These are phyloP conservation scores for Clarias laeviceps DNA, from an alignment of 2,797 vertebrate species.

Conservation along the genomic window DNA sequence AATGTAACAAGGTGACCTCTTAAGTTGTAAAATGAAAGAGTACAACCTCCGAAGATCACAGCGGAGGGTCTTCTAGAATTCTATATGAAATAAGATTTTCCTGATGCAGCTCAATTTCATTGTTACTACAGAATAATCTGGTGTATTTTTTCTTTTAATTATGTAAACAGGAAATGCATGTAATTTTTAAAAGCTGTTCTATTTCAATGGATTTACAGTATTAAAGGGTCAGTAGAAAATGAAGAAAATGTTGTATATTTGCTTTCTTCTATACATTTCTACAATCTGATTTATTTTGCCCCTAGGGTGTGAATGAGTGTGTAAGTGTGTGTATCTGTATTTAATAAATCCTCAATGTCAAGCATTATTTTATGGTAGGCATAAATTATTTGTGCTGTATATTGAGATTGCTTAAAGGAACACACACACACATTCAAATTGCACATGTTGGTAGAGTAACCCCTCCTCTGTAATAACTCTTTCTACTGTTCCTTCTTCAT, in stretches of 20 bases:
- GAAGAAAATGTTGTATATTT: not conserved
- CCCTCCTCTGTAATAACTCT: too few species aligned
- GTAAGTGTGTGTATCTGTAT: not conserved
- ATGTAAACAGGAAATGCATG: not conserved
- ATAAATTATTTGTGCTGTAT: not conserved
- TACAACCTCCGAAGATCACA: not conserved
- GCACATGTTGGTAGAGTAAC: too few species aligned
- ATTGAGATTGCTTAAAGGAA: not conserved
- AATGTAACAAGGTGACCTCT: constrained; percentile 10
- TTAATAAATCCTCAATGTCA: not conserved
- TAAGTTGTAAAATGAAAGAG: not conserved
- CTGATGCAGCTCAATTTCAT: not conserved
- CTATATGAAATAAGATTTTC: not conserved
- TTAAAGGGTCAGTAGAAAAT: not conserved
- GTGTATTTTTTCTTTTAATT: not conserved
- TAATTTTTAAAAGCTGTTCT: not conserved
- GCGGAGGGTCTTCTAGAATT: too few species aligned
- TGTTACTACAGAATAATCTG: not conserved
- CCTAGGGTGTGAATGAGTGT: too few species aligned
- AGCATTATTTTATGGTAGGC: not conserved
- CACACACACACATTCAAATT: not conserved
- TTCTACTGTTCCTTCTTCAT: too few species aligned
- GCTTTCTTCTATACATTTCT: not conserved
- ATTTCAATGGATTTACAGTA: not conserved
- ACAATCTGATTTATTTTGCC: not conserved